phyloP scores from a whole-genome alignment of 2,113 vertebrate species.

The Sinocyclocheilus anshuiensis region DNA sequence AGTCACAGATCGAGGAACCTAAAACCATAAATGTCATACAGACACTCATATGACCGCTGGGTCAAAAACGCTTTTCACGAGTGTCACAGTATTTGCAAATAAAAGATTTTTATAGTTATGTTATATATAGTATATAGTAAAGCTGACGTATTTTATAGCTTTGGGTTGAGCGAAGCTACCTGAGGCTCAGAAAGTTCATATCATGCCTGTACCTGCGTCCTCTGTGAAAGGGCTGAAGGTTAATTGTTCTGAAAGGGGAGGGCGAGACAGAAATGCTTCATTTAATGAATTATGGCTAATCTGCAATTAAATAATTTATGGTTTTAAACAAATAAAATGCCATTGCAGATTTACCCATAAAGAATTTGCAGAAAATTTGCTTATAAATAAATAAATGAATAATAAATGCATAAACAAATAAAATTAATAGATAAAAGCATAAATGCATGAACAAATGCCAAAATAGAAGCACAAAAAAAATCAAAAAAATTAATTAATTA shows the following conservation, averaged over 20 bases:
- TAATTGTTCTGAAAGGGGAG: constrained; percentile 45
- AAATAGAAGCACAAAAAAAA: background rate
- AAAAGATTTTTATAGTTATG: background rate
- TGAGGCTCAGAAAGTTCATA: constrained; percentile 8
- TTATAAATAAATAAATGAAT: no score
- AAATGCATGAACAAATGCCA: background rate
- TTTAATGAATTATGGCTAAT: background rate
- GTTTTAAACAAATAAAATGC: background rate
- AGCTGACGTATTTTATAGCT: background rate
- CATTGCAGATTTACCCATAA: no score
- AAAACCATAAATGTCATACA: background rate
- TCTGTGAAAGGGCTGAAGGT: constrained; percentile 58
- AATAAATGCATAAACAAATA: background rate
- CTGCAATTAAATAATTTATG: background rate
- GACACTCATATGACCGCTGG: background rate
- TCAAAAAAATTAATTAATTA: no score
- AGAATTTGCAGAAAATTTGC: background rate
- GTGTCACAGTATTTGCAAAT: background rate
- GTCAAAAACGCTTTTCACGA: background rate
- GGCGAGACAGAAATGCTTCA: background rate
- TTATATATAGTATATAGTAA: no score
- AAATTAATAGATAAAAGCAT: background rate
- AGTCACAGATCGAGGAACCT: background rate
- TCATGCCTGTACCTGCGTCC: constrained; percentile 20
- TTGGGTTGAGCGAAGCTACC: background rate